Conservation (phyloP, 2,797 vertebrate genomes). For the Lindbergichthys nudifrons region DNA sequence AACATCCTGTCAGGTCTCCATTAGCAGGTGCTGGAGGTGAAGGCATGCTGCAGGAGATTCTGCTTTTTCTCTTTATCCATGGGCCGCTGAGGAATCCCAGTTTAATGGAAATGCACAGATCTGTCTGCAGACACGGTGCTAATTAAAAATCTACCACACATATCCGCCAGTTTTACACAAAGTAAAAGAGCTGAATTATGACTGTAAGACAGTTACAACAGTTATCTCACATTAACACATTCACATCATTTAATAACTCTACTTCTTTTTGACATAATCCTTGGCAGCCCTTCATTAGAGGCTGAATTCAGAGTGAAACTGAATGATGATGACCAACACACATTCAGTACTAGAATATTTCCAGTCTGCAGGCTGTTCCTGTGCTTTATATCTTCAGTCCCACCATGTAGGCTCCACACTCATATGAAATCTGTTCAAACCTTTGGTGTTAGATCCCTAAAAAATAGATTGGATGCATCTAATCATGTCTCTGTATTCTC, state of each 20-base stretch:
- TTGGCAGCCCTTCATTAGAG: neutral
- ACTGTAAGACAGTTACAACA: neutral
- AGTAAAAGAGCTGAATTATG: slow-evolving; percentile 10
- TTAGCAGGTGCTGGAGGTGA: slow-evolving; percentile 4
- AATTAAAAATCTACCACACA: slow-evolving; percentile 1
- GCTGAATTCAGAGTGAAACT: neutral
- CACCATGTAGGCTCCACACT: neutral
- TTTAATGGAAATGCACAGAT: neutral
- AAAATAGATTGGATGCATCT: neutral
- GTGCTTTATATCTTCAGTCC: neutral
- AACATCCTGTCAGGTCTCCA: slow-evolving; percentile 5
- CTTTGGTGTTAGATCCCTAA: too few species aligned
- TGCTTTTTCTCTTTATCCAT: neutral
- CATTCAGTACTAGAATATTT: neutral
- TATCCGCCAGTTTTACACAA: neutral
- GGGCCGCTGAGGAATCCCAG: neutral
- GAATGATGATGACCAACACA: slow-evolving; percentile 9
- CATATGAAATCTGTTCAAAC: neutral
- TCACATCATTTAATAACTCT: neutral
- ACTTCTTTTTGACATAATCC: slow-evolving; percentile 1
- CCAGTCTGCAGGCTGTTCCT: slow-evolving; percentile 1
- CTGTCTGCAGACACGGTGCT: neutral
- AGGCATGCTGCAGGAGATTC: slow-evolving; percentile 6
- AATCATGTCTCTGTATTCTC: neutral
- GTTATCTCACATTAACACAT: slow-evolving; percentile 8